Base-by-base conservation (phyloP, 2,113 vertebrate genomes). In the Hymenochirus boettgeri region DNA sequence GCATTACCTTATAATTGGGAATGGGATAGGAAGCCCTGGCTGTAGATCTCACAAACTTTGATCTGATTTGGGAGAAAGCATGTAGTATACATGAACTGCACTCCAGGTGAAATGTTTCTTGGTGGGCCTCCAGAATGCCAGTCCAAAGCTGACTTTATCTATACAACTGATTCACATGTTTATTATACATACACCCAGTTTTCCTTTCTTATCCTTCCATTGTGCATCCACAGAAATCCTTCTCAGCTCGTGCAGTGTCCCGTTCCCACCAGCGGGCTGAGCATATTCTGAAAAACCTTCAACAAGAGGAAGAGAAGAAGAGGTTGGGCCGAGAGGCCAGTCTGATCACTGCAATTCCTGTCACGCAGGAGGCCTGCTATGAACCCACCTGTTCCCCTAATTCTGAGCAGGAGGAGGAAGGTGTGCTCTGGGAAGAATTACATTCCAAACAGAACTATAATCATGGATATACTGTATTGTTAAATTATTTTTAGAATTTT, bases 251-350 rank as follows among this genome's bases (percentile, higher is more conserved):
- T 47, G 96, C 96, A 1, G 96, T 99, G 64, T 99, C 96, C 0
- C 94, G 96, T 48, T 99, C 96, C 70, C 96, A 99, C 78, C 96
- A 99, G 77, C 84, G 96, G 48, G 96, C 96, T 0, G 96, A 99
- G 73, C 96, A 99, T 70, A 99, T 99, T 79, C 85, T 99, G 73
- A 99, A 96, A 85, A 99, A 98, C 79, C 83, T 99, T 78, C 96
- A 99, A 72, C 96, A 99, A 71, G 95, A 99, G 69, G 96, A 99
- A 37, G 96, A 98, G 78, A 97, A 96, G 79, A 89, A 96, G 12
- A 90, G 96, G 0, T 82, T 99, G 55, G 96, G 96, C 26, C 82
- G 96, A 3, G 96, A 99, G 83, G 96, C 96, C 72, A 99, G 95
- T 77, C 92, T 99, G 55, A 97, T 99, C 79, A 98, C 95, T 0